These are phyloP conservation scores for Rhinoderma darwinii DNA, from an alignment of 2,113 vertebrate species.

Conservation along the genomic window DNA sequence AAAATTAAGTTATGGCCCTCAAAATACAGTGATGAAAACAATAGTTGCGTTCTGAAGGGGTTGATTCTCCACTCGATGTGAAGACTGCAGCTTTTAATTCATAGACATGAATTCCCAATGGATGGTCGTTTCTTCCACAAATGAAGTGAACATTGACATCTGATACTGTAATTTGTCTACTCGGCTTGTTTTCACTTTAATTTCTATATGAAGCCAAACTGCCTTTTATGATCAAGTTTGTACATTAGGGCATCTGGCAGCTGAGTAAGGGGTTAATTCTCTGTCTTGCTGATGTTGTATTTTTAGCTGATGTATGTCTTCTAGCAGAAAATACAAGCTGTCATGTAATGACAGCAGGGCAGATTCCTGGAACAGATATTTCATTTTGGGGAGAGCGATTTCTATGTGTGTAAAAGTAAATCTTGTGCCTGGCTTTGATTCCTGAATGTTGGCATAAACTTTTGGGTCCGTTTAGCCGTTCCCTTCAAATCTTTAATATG, in stretches of 20 bases:
- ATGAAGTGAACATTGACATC: no score
- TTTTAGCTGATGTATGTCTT: slow-evolving; percentile 47
- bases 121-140: no score
- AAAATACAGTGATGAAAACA: no score
- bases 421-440: slow-evolving; percentile 17
- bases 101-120: no score
- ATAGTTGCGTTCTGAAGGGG: no score
- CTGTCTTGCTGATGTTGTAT: slow-evolving; percentile 43
- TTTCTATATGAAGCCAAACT: background rate
- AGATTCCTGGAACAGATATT: slow-evolving; percentile 38
- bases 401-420: slow-evolving; percentile 26
- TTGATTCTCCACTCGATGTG: no score
- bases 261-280: background rate
- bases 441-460: background rate
- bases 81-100: no score
- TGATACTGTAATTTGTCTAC: background rate
- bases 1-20: no score
- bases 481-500: no score
- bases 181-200: background rate
- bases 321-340: slow-evolving; percentile 42
- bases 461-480: background rate
- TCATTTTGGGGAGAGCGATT: slow-evolving; percentile 13
- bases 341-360: slow-evolving; percentile 33
- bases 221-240: background rate
- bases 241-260: background rate